A percentile compares a stretch with the other conserved stretches of the same genome.
These are phyloP conservation scores for Erythrolamprus reginae DNA, from an alignment of 2,113 vertebrate species.

Conservation along the genomic window DNA sequence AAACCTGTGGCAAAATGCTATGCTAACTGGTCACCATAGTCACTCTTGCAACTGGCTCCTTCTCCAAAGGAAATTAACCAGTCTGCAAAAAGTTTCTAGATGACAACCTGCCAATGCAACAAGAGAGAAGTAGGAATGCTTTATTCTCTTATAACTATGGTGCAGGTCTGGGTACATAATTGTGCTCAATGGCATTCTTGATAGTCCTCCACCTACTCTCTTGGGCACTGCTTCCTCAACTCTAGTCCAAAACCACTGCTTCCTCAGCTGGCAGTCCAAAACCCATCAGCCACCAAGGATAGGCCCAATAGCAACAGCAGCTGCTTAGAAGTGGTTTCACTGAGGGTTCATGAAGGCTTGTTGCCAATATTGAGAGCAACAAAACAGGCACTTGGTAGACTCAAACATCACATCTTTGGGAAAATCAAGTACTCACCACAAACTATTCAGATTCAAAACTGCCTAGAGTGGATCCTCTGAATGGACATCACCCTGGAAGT, in stretches of 20 bases:
- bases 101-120: neutral
- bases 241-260: too few relatives aligned
- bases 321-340: neutral
- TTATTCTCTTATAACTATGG: neutral
- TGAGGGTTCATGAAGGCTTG: neutral
- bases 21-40: neutral
- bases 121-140: neutral
- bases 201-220: neutral
- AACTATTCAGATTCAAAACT: neutral
- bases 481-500: neutral
- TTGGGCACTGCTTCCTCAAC: neutral
- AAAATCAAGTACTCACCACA: neutral
- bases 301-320: neutral
- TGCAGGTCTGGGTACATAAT: neutral
- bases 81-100: neutral
- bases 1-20: neutral
- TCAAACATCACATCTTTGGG: neutral
- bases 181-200: neutral
- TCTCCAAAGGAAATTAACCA: neutral
- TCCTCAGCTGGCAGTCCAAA: neutral
- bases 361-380: neutral
- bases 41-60: neutral
- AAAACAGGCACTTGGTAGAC: neutral
- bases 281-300: neutral
- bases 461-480: neutral